Percentiles rank a stretch among this genome's conserved stretches.
Conservation (phyloP, 30 jellyfish, hydroid and myxozoan genomes). For the Aurelia sp. region DNA sequence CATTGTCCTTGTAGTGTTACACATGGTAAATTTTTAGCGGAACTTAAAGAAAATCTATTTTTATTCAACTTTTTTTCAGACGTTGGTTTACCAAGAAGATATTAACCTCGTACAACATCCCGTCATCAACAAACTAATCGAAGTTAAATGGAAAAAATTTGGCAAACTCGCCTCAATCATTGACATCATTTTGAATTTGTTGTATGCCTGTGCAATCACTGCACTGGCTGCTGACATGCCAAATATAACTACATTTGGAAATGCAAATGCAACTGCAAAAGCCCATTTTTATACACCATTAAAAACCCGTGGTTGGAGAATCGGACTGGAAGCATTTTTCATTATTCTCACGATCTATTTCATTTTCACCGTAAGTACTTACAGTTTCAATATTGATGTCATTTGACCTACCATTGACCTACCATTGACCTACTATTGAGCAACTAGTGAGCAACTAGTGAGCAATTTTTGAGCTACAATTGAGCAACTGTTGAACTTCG, state of each 20-base stretch:
- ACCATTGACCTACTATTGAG: too few species aligned
- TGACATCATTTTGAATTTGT: constrained; percentile 37
- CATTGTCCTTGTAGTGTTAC: too few species aligned
- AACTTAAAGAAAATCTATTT: too few species aligned
- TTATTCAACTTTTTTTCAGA: background rate
- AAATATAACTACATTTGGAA: too few species aligned
- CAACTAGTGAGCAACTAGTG: too few species aligned
- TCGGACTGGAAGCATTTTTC: constrained; percentile 77
- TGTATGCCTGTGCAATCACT: constrained; percentile 70
- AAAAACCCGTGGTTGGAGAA: constrained; percentile 68
- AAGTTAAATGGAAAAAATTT: constrained; percentile 83
- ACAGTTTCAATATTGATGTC: background rate
- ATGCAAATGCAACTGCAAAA: background rate
- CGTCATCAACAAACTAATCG: constrained; percentile 75
- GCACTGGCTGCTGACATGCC: constrained; percentile 41
- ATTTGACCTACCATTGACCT: background rate
- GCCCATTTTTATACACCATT: constrained; percentile 30
- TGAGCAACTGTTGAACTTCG: too few species aligned
- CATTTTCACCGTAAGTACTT: constrained; percentile 61
- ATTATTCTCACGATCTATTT: constrained; percentile 72
- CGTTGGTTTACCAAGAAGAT: constrained; percentile 59
- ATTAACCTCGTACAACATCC: constrained; percentile 71
- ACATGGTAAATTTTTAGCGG: too few species aligned
- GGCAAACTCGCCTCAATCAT: constrained; percentile 61
- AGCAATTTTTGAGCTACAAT: too few species aligned